Percentiles rank a stretch among this genome's conserved stretches.
Conservation (phyloP, 1,140 invertebrate genomes). For the Drosophila subobscura region DNA sequence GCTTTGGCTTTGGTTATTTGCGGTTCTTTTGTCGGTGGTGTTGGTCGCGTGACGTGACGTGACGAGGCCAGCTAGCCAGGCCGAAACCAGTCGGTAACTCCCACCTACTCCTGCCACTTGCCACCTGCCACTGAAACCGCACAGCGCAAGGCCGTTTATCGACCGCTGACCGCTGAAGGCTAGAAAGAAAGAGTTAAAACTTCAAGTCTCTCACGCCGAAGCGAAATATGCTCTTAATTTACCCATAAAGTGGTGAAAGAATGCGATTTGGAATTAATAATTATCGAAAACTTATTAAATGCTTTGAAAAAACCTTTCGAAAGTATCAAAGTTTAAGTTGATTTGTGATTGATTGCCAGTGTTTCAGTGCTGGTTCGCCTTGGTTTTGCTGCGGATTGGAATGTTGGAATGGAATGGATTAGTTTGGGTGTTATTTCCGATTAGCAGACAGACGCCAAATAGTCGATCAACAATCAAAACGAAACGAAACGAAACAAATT, state of each 20-base stretch:
- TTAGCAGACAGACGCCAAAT: slow-evolving; percentile 14
- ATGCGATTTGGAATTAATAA: neutral
- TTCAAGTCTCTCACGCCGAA: too few relatives aligned
- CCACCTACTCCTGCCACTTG: slow-evolving; percentile 5
- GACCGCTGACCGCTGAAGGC: slow-evolving; percentile 25
- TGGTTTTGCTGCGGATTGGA: neutral
- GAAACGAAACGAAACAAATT: slow-evolving; percentile 4
- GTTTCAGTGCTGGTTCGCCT: neutral
- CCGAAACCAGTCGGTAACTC: slow-evolving; percentile 35
- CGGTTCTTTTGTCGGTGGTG: slow-evolving; percentile 47
- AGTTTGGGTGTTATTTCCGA: slow-evolving; percentile 13
- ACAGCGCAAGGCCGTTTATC: slow-evolving; percentile 45
- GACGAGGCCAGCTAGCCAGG: slow-evolving; percentile 47
- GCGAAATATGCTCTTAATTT: too few relatives aligned
- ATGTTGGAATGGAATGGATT: neutral
- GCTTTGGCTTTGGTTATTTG: slow-evolving; percentile 51
- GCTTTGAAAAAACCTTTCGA: slow-evolving; percentile 27
- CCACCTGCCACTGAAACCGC: slow-evolving; percentile 2
- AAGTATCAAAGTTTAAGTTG: slow-evolving; percentile 22
- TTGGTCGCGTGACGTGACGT: slow-evolving; percentile 4
- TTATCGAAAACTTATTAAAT: neutral
- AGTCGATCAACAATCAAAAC: slow-evolving; percentile 34
- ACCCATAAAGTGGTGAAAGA: too few relatives aligned
- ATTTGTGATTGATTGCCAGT: slow-evolving; percentile 38
- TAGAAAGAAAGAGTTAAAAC: slow-evolving; percentile 7